A percentile compares a stretch with the other conserved stretches of the same genome.
phyloP scores from a whole-genome alignment of 2,113 vertebrate genomes.

The Dendropsophus ebraccatus region DNA sequence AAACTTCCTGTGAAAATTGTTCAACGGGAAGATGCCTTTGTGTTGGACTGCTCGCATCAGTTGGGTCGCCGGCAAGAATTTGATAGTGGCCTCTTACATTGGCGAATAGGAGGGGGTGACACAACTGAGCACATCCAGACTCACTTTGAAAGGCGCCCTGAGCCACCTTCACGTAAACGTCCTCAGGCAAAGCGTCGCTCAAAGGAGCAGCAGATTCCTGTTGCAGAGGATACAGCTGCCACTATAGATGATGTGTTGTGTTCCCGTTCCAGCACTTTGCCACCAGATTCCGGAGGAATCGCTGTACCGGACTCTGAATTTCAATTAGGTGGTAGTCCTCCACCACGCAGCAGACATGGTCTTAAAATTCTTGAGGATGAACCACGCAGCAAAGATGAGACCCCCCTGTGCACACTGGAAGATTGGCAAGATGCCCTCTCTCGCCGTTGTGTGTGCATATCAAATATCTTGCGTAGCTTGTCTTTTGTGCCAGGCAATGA shows the following conservation, averaged over 20 bases:
- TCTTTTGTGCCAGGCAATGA: constrained; percentile 97
- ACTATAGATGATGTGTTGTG: constrained; percentile 90
- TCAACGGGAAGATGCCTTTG: constrained; percentile 90
- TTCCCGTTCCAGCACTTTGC: constrained; percentile 80
- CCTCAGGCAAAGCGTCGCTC: constrained; percentile 73
- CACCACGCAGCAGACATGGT: constrained; percentile 73
- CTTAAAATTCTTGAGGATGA: constrained; percentile 92
- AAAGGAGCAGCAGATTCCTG: constrained; percentile 64
- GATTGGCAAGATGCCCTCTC: constrained; percentile 97
- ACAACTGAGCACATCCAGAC: constrained; percentile 98
- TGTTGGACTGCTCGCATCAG: constrained; percentile 84
- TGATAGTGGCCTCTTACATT: constrained; percentile 93
- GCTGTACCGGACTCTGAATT: constrained; percentile 78
- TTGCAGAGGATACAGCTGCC: constrained; percentile 82
- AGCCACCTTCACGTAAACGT: constrained; percentile 79
- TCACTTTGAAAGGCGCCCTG: constrained; percentile 90
- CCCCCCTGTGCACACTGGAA: constrained; percentile 88
- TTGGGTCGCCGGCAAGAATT: constrained; percentile 92
- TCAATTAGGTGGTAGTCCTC: constrained; percentile 74
- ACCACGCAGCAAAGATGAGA: constrained; percentile 98
- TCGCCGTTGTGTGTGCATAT: constrained; percentile 93
- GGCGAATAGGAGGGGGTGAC: constrained; percentile 96
- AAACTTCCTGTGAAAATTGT: constrained; percentile 93
- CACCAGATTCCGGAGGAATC: constrained; percentile 76
- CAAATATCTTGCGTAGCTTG: constrained; percentile 97